A percentile compares a stretch with the other conserved stretches of the same genome.
phyloP scores from a whole-genome alignment of 2,888 invertebrate species.

The Platerodrilus igneus region DNA sequence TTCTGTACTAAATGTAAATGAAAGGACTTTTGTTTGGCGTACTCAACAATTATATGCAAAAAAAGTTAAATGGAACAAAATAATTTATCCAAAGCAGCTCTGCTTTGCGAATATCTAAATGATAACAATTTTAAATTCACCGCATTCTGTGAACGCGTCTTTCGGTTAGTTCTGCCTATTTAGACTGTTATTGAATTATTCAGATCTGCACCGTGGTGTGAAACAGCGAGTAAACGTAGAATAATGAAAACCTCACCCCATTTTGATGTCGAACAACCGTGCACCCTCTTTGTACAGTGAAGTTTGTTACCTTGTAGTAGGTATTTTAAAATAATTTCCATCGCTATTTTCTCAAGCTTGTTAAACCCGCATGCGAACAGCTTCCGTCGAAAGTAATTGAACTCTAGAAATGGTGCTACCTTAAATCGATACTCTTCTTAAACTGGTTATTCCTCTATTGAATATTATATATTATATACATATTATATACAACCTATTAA shows the following conservation, averaged over 20 bases:
- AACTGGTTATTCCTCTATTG: no score
- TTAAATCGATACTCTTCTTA: no score
- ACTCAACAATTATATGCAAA: slow-evolving; percentile 19
- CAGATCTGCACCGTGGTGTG: slow-evolving; percentile 43
- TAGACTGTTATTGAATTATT: slow-evolving; percentile 45
- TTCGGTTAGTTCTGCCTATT: slow-evolving; percentile 42
- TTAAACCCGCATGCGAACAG: slow-evolving; percentile 1
- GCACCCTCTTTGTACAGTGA: slow-evolving; percentile 26
- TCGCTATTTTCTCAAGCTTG: slow-evolving; percentile 4
- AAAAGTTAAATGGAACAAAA: slow-evolving; percentile 19
- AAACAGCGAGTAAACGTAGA: slow-evolving; percentile 43
- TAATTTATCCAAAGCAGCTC: slow-evolving; percentile 19
- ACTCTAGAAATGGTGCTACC: neutral
- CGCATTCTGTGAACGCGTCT: slow-evolving; percentile 34
- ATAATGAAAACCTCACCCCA: slow-evolving; percentile 42
- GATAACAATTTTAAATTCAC: slow-evolving; percentile 22
- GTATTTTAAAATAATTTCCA: slow-evolving; percentile 19
- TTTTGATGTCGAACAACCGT: slow-evolving; percentile 32
- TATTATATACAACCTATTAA: no score
- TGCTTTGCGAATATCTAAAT: slow-evolving; percentile 20
- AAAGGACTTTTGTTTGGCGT: slow-evolving; percentile 15
- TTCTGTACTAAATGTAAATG: slow-evolving; percentile 9
- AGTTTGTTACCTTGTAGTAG: slow-evolving; percentile 22
- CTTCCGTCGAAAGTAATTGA: neutral
- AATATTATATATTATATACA: no score